A percentile compares a stretch with the other conserved stretches of the same genome.
These are phyloP conservation scores for Chaetops frenatus DNA, from an alignment of 2,113 vertebrate species.

Conservation along the genomic window DNA sequence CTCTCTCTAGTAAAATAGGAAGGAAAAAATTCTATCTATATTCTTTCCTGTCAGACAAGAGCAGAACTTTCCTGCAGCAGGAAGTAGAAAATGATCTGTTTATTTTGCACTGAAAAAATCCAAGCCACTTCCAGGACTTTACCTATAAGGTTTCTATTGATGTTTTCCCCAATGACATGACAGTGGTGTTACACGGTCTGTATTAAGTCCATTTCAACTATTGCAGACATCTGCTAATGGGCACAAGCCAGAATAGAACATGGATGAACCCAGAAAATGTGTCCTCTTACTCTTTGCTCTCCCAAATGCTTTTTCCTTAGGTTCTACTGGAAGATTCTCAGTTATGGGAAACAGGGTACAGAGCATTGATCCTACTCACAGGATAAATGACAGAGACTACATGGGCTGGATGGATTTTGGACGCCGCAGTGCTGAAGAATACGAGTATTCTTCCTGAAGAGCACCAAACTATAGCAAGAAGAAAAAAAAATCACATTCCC, in stretches of 20 bases:
- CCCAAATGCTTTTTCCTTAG: conserved; percentile 29
- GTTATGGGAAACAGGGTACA: conserved; percentile 75
- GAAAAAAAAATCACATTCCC: not conserved
- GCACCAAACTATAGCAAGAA: not conserved
- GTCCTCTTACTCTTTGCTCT: not conserved
- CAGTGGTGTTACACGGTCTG: not conserved
- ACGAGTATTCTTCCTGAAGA: conserved; percentile 86
- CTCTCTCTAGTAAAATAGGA: not conserved
- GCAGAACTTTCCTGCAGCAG: not conserved
- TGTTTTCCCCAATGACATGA: not conserved
- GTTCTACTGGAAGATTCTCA: conserved; percentile 81
- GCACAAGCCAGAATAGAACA: not conserved
- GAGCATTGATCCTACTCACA: conserved; percentile 78
- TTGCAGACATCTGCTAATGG: not conserved
- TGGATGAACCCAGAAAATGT: rapidly evolving
- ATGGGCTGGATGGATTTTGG: conserved; percentile 99
- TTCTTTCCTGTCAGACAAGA: not conserved
- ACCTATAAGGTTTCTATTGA: not conserved
- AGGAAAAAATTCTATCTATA: not conserved
- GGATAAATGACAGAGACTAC: conserved; percentile 95
- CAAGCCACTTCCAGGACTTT: not conserved
- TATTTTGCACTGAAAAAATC: not conserved
- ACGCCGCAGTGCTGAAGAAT: conserved; percentile 92
- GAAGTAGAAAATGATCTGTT: not conserved
- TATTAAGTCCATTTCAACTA: not conserved